These are phyloP conservation scores for Nansenia antarctica DNA, from an alignment of 2,113 vertebrate genomes.

Conservation along the genomic window DNA sequence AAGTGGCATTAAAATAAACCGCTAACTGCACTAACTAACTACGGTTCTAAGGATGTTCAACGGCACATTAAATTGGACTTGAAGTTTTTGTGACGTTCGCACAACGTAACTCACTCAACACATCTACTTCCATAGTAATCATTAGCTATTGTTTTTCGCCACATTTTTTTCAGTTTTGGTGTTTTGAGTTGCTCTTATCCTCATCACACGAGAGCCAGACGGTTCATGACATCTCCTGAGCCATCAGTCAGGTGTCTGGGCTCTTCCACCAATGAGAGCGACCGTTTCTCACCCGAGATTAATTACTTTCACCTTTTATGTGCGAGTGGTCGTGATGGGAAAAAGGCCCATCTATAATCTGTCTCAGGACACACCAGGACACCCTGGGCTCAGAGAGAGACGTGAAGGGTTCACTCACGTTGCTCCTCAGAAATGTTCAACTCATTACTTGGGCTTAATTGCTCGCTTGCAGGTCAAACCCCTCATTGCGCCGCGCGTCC, in stretches of 20 bases:
- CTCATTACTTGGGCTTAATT: slow-evolving; percentile 72
- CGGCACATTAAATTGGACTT: too few species aligned
- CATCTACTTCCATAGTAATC: too few species aligned
- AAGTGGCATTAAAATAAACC: too few species aligned
- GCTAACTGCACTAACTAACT: too few species aligned
- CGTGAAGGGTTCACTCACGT: slow-evolving; percentile 66
- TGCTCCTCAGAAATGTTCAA: slow-evolving; percentile 75
- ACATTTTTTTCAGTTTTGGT: neutral
- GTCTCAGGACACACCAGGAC: slow-evolving; percentile 54
- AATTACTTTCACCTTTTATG: slow-evolving; percentile 75
- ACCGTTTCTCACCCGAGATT: slow-evolving; percentile 48
- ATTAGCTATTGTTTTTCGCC: neutral
- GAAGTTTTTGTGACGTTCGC: neutral
- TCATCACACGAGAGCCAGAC: neutral
- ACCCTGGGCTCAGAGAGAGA: slow-evolving; percentile 51
- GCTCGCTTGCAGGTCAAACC: slow-evolving; percentile 49
- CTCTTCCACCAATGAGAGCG: slow-evolving; percentile 6
- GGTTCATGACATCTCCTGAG: neutral
- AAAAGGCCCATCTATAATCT: slow-evolving; percentile 69
- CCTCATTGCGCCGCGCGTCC: slow-evolving; percentile 36
- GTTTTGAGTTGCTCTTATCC: neutral
- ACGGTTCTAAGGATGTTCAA: neutral
- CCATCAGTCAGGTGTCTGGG: slow-evolving; percentile 7
- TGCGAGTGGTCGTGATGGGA: slow-evolving; percentile 66
- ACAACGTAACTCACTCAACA: too few species aligned